Conservation (phyloP, 2,888 invertebrate species). For the Vanessa cardui region DNA sequence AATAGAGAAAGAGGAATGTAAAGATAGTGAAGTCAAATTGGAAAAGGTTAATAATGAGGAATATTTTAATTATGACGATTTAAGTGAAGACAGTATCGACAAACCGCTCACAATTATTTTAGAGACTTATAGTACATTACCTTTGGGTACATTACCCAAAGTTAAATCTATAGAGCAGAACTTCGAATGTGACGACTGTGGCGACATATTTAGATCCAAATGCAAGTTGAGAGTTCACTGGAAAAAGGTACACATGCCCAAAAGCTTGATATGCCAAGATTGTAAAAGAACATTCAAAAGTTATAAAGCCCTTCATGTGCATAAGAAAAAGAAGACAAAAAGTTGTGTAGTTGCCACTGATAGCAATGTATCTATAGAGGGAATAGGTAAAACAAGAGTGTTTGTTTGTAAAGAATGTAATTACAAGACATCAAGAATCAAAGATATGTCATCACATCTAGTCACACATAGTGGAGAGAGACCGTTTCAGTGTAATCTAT, state of each 20-base stretch:
- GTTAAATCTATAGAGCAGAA: slow-evolving; percentile 50
- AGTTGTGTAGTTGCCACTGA: slow-evolving; percentile 48
- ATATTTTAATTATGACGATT: slow-evolving; percentile 9
- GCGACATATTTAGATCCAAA: slow-evolving; percentile 54
- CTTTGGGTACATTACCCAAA: no score
- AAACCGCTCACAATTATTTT: neutral
- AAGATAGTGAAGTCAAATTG: slow-evolving; percentile 33
- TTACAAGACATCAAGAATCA: slow-evolving; percentile 55
- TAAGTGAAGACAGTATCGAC: slow-evolving; percentile 3
- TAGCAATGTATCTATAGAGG: slow-evolving; percentile 50
- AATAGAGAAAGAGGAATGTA: slow-evolving; percentile 48
- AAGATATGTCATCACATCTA: slow-evolving; percentile 59
- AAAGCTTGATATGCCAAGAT: slow-evolving; percentile 46
- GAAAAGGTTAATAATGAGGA: slow-evolving; percentile 34
- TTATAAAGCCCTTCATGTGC: slow-evolving; percentile 52
- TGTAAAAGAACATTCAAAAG: slow-evolving; percentile 56
- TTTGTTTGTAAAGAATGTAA: slow-evolving; percentile 60
- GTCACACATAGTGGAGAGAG: slow-evolving; percentile 60
- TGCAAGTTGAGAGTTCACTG: slow-evolving; percentile 59
- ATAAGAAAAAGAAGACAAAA: slow-evolving; percentile 45
- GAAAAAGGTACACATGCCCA: slow-evolving; percentile 51
- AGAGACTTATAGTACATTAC: neutral
- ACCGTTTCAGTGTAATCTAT: slow-evolving; percentile 60
- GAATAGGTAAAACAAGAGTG: slow-evolving; percentile 53
- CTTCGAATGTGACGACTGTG: slow-evolving; percentile 59